Percentiles rank a stretch among this genome's conserved stretches.
Conservation (phyloP, 2,888 invertebrate genomes). For the Deilephila elpenor region DNA sequence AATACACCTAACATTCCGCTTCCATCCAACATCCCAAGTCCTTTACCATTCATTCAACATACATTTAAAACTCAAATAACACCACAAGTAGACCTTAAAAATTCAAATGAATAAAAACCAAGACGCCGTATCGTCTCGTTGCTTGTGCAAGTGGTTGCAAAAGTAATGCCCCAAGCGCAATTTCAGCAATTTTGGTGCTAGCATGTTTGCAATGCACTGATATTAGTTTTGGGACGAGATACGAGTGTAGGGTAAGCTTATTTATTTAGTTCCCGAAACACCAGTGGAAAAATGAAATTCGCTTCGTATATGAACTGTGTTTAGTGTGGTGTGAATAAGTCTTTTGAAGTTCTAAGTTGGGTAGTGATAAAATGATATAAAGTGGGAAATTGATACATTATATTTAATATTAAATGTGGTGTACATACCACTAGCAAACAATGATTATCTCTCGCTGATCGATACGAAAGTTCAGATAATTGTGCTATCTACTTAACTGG, state of each 20-base stretch:
- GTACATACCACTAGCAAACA: too few relatives aligned
- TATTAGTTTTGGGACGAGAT: slow-evolving; percentile 62
- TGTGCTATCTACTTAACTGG: too few relatives aligned
- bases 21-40: too few relatives aligned
- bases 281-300: slow-evolving; percentile 49
- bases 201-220: slow-evolving; percentile 58
- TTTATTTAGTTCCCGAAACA: slow-evolving; percentile 54
- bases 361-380: too few relatives aligned
- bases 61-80: slow-evolving; percentile 34
- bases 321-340: neutral
- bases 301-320: slow-evolving; percentile 19
- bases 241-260: slow-evolving; percentile 48
- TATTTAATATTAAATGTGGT: too few relatives aligned
- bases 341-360: too few relatives aligned
- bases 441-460: too few relatives aligned
- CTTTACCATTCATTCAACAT: neutral
- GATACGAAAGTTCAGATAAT: too few relatives aligned
- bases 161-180: slow-evolving; percentile 53
- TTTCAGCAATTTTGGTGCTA: slow-evolving; percentile 57
- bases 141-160: slow-evolving; percentile 49
- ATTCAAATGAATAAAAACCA: slow-evolving; percentile 50
- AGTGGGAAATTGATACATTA: too few relatives aligned
- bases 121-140: slow-evolving; percentile 43
- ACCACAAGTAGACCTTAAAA: slow-evolving; percentile 43
- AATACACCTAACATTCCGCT: neutral